Evolutionary conservation across 2,113 vertebrate species (phyloP), one percentile per base, ranked within the genome.

Genomic region (Zosterops borbonicus): DNA sequence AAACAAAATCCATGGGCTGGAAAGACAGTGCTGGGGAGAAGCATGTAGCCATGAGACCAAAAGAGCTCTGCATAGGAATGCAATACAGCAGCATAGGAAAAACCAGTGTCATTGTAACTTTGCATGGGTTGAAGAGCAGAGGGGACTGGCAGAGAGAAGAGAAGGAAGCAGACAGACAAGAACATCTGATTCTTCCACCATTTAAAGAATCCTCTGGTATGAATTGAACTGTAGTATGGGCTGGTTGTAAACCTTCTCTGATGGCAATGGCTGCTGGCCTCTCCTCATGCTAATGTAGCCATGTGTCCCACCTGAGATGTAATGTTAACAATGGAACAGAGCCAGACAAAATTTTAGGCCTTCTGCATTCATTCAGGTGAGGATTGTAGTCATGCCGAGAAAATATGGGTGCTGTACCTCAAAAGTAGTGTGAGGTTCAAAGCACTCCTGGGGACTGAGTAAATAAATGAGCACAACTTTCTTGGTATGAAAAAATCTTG

Each of bases 261-360:
- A 56, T 33, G 31, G 62, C 41, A 62, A 20, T 58, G 82, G 60
- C 78, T 78, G 22, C 50, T 71, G 64, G 63, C 50, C 33, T 53
- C 39, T 73, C 29, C 58, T 60, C 29, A 14, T 33, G 9, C 53
- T 60, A 46, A 46, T 0, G 0, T 42, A 20, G 47, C 58, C 18
- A 2, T 5, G 49, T 3, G 1, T 76, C 76, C 37, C 62, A 64
- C 39, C 50, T 12, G 70, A 80, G n/a, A 52, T 31, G 4, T 10
- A 55, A 56, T 1, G 6, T 44, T 83, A 82, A 60, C 12, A 60
- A 39, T 39, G 37, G 12, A 53, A 59, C 47, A 68, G 47, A 50
- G 35, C 12, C 47, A 87, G 33, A 13, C 15, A 84, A 84, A 25
- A 10, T 64, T 93, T 79, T 80, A 65, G 31, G 37, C 9, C 15